Evolutionary conservation across 2,797 vertebrate genomes (phyloP), one percentile per base, ranked within the genome.

Genomic region (Ispidina picta): DNA sequence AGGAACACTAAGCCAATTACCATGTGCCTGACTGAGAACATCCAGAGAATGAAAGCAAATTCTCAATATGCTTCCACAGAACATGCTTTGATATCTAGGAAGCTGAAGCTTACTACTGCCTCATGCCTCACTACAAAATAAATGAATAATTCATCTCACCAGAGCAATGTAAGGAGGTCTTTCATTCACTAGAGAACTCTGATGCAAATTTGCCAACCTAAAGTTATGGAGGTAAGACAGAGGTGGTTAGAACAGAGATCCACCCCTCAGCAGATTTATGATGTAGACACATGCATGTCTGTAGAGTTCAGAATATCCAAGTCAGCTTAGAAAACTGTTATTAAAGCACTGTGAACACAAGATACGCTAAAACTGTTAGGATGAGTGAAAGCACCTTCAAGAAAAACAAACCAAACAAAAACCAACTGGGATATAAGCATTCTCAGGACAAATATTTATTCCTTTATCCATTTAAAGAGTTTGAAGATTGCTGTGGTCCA

Each of bases 121-220:
- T 92, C 58, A 20, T 3, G 6, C 20, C 71, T 86, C 56, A 37
- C 31, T 55, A 86, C 46, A 88, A 94, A 88, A 58, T 54, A 62
- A 70, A 89, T 94, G 55, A 93, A 84, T 86, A 86, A 94, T 91
- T 94, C 75, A 94, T 79, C 39, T 31, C 28, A 74, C 75, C 28
- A 46, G 26, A 86, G 71, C 33, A 82, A 70, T 92, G 31, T 15
- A 79, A 23, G 15, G 15, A 91, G 37, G 29, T 22, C 54, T 39
- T 82, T 55, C 62, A 90, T 73, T 93, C 90, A 91, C 44, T 31
- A 8, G 46, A 46, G 66, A 43, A 73, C 19, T 26, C 54, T 1
- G 9, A 39, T 5, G 19, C 13, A 43, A 69, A 54, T 76, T 62
- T 4, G 1, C 23, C 91, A 55, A 70, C 26, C 60, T 73, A 1